Conservation (phyloP, 2,888 invertebrate genomes). For the Andrena camellia region DNA sequence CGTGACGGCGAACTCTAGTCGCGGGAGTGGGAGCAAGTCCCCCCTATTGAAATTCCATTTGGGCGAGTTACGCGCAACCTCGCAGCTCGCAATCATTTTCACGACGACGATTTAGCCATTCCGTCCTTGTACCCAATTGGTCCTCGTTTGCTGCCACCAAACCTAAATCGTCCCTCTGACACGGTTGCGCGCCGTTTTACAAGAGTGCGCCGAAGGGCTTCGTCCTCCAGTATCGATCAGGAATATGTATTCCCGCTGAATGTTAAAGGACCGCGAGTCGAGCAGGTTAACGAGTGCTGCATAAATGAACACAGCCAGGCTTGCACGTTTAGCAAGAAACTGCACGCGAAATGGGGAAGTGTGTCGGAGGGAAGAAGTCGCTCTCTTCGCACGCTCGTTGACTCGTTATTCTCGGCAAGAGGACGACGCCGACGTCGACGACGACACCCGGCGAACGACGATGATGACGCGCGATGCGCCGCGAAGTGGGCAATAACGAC, state of each 20-base stretch:
- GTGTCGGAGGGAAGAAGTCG: not conserved
- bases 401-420: constrained; percentile 35
- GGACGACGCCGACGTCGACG: constrained; percentile 10
- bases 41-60: constrained; percentile 67
- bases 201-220: constrained; percentile 34
- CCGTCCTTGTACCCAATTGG: constrained; percentile 69
- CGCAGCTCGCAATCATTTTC: constrained; percentile 64
- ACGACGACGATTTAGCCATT: constrained; percentile 66
- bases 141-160: constrained; percentile 55
- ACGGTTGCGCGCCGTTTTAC: constrained; percentile 22
- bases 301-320: too few species aligned
- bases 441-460: not conserved
- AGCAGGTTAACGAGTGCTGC: too few species aligned
- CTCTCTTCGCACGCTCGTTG: constrained; percentile 18
- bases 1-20: not conserved
- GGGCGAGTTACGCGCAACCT: constrained; percentile 52
- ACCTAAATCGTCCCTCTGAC: constrained; percentile 33
- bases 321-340: too few species aligned
- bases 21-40: constrained; percentile 7
- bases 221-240: not conserved
- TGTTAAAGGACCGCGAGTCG: too few species aligned
- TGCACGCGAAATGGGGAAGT: not conserved
- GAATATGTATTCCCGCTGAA: too few species aligned
- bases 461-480: constrained; percentile 4
- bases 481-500: constrained; percentile 32